Conservation (phyloP, 2,113 vertebrate species). For the Alligator sinensis region DNA sequence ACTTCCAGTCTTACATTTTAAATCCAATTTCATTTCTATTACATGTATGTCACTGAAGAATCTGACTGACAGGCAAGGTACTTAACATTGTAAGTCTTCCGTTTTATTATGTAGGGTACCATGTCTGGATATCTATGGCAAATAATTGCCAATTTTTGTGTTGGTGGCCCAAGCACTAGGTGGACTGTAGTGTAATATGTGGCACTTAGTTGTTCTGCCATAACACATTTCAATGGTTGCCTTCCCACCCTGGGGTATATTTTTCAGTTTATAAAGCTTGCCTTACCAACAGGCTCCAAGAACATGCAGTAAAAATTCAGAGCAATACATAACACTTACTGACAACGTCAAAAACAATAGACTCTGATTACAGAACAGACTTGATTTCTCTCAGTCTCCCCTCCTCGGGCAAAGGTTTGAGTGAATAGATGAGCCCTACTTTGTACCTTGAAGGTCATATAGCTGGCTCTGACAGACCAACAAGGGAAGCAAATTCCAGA, state of each 20-base stretch:
- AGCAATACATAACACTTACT: conserved; percentile 69
- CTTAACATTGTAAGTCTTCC: background rate
- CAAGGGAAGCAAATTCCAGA: conserved; percentile 52
- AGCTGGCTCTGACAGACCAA: conserved; percentile 70
- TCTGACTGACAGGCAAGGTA: background rate
- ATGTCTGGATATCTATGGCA: background rate
- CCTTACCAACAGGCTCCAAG: conserved; percentile 46
- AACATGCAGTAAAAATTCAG: conserved; percentile 60
- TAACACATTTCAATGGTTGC: conserved; percentile 33
- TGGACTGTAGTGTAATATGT: background rate
- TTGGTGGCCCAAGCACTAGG: background rate
- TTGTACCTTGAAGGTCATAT: conserved; percentile 77
- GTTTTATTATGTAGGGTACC: background rate
- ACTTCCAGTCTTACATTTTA: background rate
- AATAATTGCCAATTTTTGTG: background rate
- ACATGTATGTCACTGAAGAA: background rate
- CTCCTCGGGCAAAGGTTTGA: conserved; percentile 71
- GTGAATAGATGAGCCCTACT: conserved; percentile 60
- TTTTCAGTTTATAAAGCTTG: conserved; percentile 44
- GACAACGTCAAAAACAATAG: conserved; percentile 77
- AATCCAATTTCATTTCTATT: background rate
- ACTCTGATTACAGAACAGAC: conserved; percentile 64
- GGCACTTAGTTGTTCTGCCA: conserved; percentile 44
- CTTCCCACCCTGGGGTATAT: background rate
- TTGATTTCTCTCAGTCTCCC: conserved; percentile 66